phyloP scores from a whole-genome alignment of 1,140 invertebrate species.

The Magallana ariakensis region DNA sequence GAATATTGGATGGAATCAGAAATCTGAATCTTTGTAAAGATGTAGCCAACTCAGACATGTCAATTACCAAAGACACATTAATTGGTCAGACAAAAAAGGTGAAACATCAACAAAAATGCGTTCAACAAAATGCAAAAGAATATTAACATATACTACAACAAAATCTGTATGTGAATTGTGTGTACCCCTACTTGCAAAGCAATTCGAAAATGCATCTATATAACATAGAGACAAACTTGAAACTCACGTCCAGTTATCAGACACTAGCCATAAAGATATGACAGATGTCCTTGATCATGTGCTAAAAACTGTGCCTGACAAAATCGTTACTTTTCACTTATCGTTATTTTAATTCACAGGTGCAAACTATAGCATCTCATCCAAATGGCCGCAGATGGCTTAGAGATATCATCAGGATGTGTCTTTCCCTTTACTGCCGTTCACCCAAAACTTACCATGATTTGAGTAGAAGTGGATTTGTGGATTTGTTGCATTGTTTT shows the following conservation, averaged over 20 bases:
- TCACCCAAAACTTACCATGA: constrained; percentile 47
- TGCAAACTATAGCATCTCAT: constrained; percentile 38
- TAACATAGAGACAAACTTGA: neutral
- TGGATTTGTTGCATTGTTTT: too few relatives aligned
- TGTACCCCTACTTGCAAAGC: neutral
- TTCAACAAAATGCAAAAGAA: neutral
- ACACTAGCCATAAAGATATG: constrained; percentile 9
- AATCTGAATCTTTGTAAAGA: neutral
- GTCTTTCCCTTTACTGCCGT: constrained; percentile 31
- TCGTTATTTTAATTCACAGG: constrained; percentile 52
- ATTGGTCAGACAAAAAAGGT: constrained; percentile 8
- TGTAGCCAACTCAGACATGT: neutral
- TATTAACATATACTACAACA: neutral
- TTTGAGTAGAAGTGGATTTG: constrained; percentile 38
- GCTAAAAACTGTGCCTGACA: constrained; percentile 40
- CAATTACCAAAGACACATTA: neutral
- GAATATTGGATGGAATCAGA: constrained; percentile 13
- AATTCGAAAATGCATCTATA: neutral
- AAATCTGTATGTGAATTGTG: neutral
- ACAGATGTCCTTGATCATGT: constrained; percentile 11
- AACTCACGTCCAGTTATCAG: constrained; percentile 9
- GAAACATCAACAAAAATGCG: constrained; percentile 5
- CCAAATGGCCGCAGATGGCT: constrained; percentile 48
- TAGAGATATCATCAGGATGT: constrained; percentile 47
- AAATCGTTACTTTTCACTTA: constrained; percentile 45